Evolutionary conservation across 2,888 invertebrate species (phyloP).

Genomic region (Pristionchus japonicus): DNA sequence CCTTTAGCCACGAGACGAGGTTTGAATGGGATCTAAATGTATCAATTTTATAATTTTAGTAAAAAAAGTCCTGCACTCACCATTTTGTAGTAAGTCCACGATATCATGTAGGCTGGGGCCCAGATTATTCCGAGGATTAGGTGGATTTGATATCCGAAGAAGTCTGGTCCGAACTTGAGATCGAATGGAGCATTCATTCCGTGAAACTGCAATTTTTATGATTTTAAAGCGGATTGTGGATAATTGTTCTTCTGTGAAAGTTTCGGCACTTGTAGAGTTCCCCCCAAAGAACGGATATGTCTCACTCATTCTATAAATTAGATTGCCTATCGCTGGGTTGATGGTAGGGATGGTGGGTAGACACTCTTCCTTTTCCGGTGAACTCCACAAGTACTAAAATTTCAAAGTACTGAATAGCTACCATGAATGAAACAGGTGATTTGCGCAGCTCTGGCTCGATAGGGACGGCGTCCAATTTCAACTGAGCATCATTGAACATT

Average conservation of each 20-base stretch:
- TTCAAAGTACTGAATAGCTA: not conserved
- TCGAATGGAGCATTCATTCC: not conserved
- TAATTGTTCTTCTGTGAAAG: too few relatives aligned
- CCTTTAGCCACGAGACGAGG: not conserved
- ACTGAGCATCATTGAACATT: not conserved
- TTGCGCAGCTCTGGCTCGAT: not conserved
- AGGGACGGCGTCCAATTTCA: not conserved
- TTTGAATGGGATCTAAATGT: not conserved
- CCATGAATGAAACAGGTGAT: not conserved
- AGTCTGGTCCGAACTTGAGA: not conserved
- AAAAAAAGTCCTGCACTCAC: not conserved
- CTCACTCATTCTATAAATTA: too few relatives aligned
- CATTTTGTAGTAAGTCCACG: not conserved
- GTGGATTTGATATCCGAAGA: not conserved
- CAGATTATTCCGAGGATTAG: not conserved
- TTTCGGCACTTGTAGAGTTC: too few relatives aligned
- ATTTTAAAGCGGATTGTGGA: too few relatives aligned
- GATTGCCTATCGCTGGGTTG: too few relatives aligned
- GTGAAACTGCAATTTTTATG: too few relatives aligned
- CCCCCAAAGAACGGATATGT: too few relatives aligned
- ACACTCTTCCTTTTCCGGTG: too few relatives aligned
- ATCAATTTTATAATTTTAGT: not conserved
- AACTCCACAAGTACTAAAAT: not conserved
- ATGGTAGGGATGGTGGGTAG: too few relatives aligned
- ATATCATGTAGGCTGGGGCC: not conserved